Base-by-base conservation (phyloP, 2,113 vertebrate genomes). In the Strix aluco region DNA sequence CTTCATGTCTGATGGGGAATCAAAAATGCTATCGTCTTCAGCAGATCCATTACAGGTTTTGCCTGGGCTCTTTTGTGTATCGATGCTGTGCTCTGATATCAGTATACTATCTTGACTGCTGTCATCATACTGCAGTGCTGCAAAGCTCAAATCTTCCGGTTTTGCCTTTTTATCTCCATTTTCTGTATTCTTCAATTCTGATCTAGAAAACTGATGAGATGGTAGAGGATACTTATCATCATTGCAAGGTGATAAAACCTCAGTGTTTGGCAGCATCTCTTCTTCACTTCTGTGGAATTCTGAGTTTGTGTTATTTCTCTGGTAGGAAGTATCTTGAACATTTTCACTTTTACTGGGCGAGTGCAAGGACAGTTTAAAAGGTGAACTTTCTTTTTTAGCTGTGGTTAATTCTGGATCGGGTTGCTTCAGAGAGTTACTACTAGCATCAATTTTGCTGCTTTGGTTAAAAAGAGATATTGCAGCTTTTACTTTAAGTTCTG, bases 1-100 rank as follows among this genome's bases (percentile, higher is more conserved):
- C 49, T 99, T 98, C 96, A 98, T 98, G 86, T 99, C 98, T 1
- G 98, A 98, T 10, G 98, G 97, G 4, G 98, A 98, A 81, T 99
- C 98, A 55, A 98, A 97, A 66, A 97, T 69, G 54, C 96, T 96
- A 7, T 99, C 99, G 0, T 98, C 98, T 70, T 98, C 95, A 30
- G 98, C 83, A 65, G 98, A 98, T 23, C 95, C 47, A 4, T 98
- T 97, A 26, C 98, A 80, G 38, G 82, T 94, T 86, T 86, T 96
- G 52, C 86, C 98, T n/a, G 84, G 91, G 81, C 95, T 98, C 78
- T 94, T 96, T 15, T 87, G 98, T 30, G 66, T 46, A 77, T 44
- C 73, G 38, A 93, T 91, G 82, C 81, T 86, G 9, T 98, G 97
- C 51, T 98, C 98, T 26, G 91, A 88, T 20, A 96, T 78, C 19